Evolutionary conservation across 1,140 invertebrate genomes (phyloP), one percentile per base, ranked within the genome.

Genomic region (Cherax destructor): DNA sequence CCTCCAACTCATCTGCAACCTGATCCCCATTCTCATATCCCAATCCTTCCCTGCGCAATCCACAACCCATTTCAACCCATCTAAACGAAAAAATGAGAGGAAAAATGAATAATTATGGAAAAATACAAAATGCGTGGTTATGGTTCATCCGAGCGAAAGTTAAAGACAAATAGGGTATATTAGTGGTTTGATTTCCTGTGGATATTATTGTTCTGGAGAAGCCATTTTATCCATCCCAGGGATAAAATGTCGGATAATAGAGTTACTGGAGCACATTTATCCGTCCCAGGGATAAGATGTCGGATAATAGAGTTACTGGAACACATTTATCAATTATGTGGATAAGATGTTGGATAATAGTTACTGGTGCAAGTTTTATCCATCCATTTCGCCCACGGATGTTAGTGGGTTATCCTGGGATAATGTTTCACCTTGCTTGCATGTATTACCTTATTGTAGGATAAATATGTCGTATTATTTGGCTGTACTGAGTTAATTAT

Each of bases 181-280:
- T 84, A 84, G 88, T 47, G 81, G 88, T 90, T 90, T 90, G 88
- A 90, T 90, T 90, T 90, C 88, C 88, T 90, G 88, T 90, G 88
- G 84, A 90, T 90, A 90, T 90, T 69, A 90, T 84, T 90, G 88
- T 90, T 81, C 88, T 84, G 74, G 81, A 88, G 86, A 41, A 56
- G 86, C 86, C 86, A 88, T 88, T 88, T 88, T 88, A 88, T 88
- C 78, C 30, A 78, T 7, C 49, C 78, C 16, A 47, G 76, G n/a
- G 77, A 59, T 79, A 78, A 81, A 80, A 88, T 88, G 78, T n/a
- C 21, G 59, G 61, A 52, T 80, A 81, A 80, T 80, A 47, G 86
- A 49, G 30, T 56, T 74, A 74, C 69, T 6, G 11, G 61, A 18
- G 61, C 21, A 69, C 30, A 2, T 88, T 88, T 88, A 88, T 88